phyloP scores from a whole-genome alignment of 2,113 vertebrate genomes.

The Thalassarche chlororhynchos region DNA sequence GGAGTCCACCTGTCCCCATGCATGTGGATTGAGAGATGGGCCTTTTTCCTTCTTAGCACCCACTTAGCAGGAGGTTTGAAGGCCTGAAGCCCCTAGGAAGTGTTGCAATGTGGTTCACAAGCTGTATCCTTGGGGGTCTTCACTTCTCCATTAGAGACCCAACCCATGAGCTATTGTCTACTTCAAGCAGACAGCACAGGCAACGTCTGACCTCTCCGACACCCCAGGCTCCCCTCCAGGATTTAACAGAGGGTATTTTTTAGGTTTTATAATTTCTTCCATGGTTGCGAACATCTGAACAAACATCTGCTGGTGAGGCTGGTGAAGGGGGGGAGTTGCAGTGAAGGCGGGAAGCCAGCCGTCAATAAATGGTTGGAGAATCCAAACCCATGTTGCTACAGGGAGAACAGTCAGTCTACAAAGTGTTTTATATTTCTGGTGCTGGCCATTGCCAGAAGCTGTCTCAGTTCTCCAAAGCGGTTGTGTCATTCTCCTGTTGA shows the following conservation, averaged over 20 bases:
- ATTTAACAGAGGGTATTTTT: background rate
- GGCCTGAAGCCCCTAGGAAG: background rate
- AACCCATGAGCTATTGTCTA: background rate
- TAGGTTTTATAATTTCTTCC: background rate
- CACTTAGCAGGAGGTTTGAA: background rate
- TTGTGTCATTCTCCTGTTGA: background rate
- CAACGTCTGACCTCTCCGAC: background rate
- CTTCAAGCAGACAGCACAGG: background rate
- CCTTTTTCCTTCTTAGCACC: background rate
- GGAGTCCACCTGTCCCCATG: background rate
- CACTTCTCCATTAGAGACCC: background rate
- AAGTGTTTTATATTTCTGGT: slow-evolving; percentile 26
- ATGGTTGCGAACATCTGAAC: background rate
- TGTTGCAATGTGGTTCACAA: background rate
- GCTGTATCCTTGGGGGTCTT: background rate
- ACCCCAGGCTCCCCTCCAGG: background rate
- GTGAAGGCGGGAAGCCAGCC: background rate
- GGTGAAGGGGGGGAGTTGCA: background rate
- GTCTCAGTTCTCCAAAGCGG: background rate
- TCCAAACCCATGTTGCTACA: background rate
- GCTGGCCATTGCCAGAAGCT: background rate
- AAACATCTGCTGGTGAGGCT: slow-evolving; percentile 21
- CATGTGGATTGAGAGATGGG: background rate
- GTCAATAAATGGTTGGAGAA: background rate
- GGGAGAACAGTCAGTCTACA: background rate